Base-by-base conservation (phyloP, 2,113 vertebrate genomes). In the Lepus americanus region DNA sequence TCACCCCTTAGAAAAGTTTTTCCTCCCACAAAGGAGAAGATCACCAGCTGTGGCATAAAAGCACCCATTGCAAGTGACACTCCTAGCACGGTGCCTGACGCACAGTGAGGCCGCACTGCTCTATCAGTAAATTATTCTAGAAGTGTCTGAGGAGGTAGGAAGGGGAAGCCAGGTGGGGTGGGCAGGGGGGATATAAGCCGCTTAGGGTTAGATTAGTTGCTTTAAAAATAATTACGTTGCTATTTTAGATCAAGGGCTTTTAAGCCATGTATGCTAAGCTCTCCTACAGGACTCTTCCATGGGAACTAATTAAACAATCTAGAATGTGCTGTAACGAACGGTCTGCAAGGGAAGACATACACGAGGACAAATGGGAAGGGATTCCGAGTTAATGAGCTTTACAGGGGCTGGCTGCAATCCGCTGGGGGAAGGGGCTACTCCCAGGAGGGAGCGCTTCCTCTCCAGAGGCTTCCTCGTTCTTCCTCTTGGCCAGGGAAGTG, bases 291-390 rank as follows among this genome's bases (percentile, higher is more conserved):
- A 95, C 89, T 95, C 82, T 96, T 97, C 67, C 67, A 81, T 64
- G 33, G 85, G 96, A 96, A 93, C 94, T 97, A 97, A 97, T 97
- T 97, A 96, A 97, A 94, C 89, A 96, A 95, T 84, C 96, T 89
- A 92, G 87, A 96, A 91, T 95, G 67, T 53, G 72, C 67, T 63
- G 67, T 95, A 96, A 97, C 97, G 88, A 96, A 96, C 91, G 82
- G 83, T 79, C 94, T 92, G 66, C 83, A 94, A 96, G 94, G 91
- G 78, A 96, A 96, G 95, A 94, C 79, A 82, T 81, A 95, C 19
- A 89, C 90, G 94, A 95, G 97, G 91, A 96, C 95, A 86, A 92
- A 96, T 89, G 90, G 92, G 92, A 79, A 83, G 92, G 85, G 79
- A 96, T 89, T 95, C 81, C 16, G 74, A 86, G 94, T 61, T 97